phyloP scores from a whole-genome alignment of 2,797 vertebrate genomes.

The Morelia viridis region DNA sequence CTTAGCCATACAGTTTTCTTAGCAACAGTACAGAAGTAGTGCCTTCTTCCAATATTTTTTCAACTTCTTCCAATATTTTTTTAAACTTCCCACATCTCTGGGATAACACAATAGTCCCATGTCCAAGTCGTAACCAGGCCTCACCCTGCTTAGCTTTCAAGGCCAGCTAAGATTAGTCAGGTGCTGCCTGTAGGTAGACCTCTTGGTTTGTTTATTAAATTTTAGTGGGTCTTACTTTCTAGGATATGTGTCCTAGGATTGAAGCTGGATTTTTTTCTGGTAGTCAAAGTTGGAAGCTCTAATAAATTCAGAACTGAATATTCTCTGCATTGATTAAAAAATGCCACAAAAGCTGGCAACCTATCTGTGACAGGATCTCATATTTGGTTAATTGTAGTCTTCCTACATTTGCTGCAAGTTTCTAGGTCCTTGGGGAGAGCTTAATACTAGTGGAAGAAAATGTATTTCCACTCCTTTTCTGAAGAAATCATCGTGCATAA shows the following conservation, averaged over 20 bases:
- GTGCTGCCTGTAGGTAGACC: not conserved
- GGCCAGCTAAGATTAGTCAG: not conserved
- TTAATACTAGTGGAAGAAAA: not conserved
- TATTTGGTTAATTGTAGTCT: not conserved
- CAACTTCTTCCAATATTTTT: no score
- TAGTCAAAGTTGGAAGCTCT: not conserved
- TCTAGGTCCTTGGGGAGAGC: not conserved
- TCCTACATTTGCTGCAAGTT: not conserved
- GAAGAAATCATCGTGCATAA: not conserved
- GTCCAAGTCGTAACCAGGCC: not conserved
- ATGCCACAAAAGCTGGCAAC: not conserved
- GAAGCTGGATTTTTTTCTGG: not conserved
- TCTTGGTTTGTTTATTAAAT: not conserved
- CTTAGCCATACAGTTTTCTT: not conserved
- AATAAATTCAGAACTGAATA: not conserved
- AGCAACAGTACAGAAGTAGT: not conserved
- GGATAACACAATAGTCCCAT: not conserved
- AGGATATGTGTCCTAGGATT: not conserved
- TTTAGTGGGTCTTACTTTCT: not conserved
- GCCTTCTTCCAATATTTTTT: not conserved
- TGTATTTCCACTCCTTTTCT: not conserved
- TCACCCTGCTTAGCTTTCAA: not conserved
- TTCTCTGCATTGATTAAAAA: not conserved
- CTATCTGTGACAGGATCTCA: not conserved
- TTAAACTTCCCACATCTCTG: not conserved